These are phyloP conservation scores for Vireo altiloquus DNA, from an alignment of 2,113 vertebrate species.

Conservation along the genomic window DNA sequence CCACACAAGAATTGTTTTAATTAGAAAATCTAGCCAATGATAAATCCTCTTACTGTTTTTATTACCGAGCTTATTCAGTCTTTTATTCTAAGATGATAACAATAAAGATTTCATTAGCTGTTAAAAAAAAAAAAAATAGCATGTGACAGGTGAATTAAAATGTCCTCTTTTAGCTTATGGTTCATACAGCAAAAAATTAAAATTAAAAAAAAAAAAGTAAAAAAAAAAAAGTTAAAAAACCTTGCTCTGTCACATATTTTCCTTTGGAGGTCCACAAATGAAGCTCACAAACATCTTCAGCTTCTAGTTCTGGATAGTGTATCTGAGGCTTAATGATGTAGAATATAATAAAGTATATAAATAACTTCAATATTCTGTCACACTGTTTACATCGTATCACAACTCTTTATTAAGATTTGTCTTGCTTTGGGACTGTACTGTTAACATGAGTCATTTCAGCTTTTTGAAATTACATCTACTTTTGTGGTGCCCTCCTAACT, in stretches of 20 bases:
- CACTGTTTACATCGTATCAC: not conserved
- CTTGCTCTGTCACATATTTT: not conserved
- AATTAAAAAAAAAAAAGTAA: not conserved
- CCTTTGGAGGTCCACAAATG: not conserved
- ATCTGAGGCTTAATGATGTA: not conserved
- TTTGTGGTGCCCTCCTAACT: not conserved
- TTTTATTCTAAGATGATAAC: not conserved
- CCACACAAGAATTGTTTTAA: not conserved
- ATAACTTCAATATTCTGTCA: not conserved
- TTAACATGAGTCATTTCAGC: not conserved
- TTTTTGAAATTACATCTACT: conserved; percentile 9
- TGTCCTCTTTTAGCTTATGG: not conserved
- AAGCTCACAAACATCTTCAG: not conserved
- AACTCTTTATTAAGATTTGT: not conserved
- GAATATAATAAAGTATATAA: not conserved
- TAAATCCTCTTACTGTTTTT: not conserved
- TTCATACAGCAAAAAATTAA: not conserved
- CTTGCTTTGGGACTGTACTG: not conserved
- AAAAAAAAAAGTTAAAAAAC: not conserved
- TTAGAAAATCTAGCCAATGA: not conserved
- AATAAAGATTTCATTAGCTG: not conserved
- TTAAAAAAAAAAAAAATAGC: not conserved
- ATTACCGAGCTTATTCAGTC: not conserved
- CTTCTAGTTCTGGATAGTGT: not conserved
- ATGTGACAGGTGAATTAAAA: not conserved